Evolutionary conservation across 2,113 vertebrate species (phyloP), one percentile per base, ranked within the genome.

Genomic region (Glaucomys volans): DNA sequence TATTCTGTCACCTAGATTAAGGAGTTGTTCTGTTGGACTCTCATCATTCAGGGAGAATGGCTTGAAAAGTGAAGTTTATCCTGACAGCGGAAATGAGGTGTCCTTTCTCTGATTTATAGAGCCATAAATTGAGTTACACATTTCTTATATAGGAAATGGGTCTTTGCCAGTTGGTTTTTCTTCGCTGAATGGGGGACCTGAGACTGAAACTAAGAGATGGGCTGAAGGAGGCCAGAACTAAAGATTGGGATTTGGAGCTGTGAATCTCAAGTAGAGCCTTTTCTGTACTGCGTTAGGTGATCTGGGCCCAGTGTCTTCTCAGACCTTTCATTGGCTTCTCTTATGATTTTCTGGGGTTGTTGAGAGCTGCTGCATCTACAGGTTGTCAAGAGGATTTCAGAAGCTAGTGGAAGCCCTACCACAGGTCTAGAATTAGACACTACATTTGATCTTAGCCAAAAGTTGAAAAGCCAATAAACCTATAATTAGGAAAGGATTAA

Each of bases 71-170:
- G 71, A 97, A 96, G 98, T 98, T 98, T 98, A 97, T 98, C 98
- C 98, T 99, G 98, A 99, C 98, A 98, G 98, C 98, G 98, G 98
- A 99, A 99, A 99, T 99, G 98, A 98, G 97, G 97, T 98, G 97
- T 98, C 98, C 94, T 98, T 98, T 94, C 97, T 98, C 97, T 99
- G 98, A 99, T 98, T 99, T 98, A 98, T 98, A 98, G 98, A 98
- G 95, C 98, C 98, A 97, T 98, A 98, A 98, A 99, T 98, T 97
- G 98, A 98, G 96, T 97, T 96, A 93, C 77, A 96, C 97, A 98
- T 97, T 98, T 96, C 93, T 98, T 96, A 97, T 95, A 92, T 96
- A 97, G 97, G 97, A 98, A 98, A 97, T 97, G 97, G 97, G 89
- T 90, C 91, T 64, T 98, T 98, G 97, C 69, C 79, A 97, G 97